phyloP scores from a whole-genome alignment of 2,888 invertebrate species.

The Lysandra bellargus region DNA sequence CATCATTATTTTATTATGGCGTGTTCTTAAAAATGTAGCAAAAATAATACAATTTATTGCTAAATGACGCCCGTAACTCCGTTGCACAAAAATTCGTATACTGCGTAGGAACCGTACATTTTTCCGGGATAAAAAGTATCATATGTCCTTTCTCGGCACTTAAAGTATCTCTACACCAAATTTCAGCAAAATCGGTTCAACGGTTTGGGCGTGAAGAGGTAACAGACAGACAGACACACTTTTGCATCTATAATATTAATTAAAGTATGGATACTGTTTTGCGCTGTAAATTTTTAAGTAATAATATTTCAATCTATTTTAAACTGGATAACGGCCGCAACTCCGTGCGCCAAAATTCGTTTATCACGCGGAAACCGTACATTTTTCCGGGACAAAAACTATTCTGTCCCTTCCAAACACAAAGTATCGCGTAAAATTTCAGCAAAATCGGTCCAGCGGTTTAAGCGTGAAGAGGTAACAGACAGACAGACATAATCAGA shows the following conservation, averaged over 20 bases:
- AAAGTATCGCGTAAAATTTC: too few relatives aligned
- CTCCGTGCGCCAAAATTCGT: too few relatives aligned
- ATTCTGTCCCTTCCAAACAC: too few relatives aligned
- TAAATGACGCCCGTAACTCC: neutral
- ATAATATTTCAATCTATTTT: neutral
- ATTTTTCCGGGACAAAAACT: too few relatives aligned
- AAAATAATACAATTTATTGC: neutral
- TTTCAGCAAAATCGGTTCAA: too few relatives aligned
- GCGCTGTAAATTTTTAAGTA: neutral
- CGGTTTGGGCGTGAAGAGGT: neutral
- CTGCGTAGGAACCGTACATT: neutral
- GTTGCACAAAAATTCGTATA: neutral
- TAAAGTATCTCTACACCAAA: too few relatives aligned
- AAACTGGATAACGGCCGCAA: too few relatives aligned
- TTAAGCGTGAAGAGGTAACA: too few relatives aligned
- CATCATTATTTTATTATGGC: neutral
- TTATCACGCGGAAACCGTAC: too few relatives aligned
- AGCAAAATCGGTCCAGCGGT: too few relatives aligned
- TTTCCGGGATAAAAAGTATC: neutral
- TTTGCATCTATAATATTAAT: neutral
- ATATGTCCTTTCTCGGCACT: constrained; percentile 13
- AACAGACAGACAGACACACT: neutral
- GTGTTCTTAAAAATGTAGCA: too few relatives aligned
- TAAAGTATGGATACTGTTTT: neutral
- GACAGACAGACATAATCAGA: too few relatives aligned